Base-by-base conservation (phyloP, 1,140 invertebrate genomes). In the Plutomurus gul region DNA sequence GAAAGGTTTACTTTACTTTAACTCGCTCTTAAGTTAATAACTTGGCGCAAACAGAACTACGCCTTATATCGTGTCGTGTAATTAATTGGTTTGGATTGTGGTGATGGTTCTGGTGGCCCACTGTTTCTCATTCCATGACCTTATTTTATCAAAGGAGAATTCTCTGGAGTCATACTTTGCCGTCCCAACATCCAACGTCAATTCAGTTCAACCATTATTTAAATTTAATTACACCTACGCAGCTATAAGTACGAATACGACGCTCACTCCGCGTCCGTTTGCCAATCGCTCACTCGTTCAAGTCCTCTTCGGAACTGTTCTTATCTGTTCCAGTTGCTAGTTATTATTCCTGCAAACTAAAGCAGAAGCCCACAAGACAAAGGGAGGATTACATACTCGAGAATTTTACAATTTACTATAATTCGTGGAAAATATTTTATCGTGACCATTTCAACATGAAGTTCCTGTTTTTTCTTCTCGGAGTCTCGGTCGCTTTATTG, bases 61-160 rank as follows among this genome's bases (percentile, higher is more conserved):
- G 56, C 56, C 56, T 65, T 33, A 36, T 65, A 30, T 65, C 27
- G 56, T 65, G 56, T 65, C 56, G 56, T 65, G 56, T 33, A 65
- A 65, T 65, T 65, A 65, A 65, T 65, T 65, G 56, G 13, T 33
- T 65, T 65, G 4, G 3, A n/a, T n/a, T n/a, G n/a, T n/a, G n/a
- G n/a, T n/a, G n/a, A n/a, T n/a, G n/a, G n/a, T n/a, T 65, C 36
- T 65, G 13, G 39, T 65, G 56, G 56, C 56, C 27, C 27, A 65
- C 27, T 65, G 30, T 13, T 65, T 65, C 56, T 8, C 27, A 65
- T 33, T 65, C 56, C 56, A 65, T 65, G 30, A 65, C 56, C 56
- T 65, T 65, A 65, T 65, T 65, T n/a, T 33, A 33, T 65, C 56
- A 33, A 51, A 47, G 47, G 18, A 51, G 25, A 51, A 51, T 22